These are phyloP conservation scores for Xiphophorus hellerii DNA, from an alignment of 2,113 vertebrate genomes.

Conservation along the genomic window DNA sequence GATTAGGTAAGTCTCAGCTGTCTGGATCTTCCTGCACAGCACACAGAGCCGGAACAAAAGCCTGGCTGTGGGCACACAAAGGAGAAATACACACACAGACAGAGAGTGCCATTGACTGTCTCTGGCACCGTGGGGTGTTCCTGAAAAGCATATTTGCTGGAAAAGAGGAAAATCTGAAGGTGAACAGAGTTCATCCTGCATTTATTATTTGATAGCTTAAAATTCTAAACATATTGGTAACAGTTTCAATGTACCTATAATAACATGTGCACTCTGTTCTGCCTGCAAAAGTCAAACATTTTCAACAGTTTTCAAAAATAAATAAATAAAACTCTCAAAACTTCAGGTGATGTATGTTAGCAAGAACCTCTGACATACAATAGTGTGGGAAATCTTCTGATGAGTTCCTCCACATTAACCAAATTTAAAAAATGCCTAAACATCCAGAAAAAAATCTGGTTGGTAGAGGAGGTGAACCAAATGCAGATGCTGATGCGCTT, in stretches of 20 bases:
- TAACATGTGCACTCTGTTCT: not conserved
- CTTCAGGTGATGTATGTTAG: too few species aligned
- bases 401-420: too few species aligned
- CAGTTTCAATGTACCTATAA: not conserved
- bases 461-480: too few species aligned
- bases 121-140: constrained; percentile 44
- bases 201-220: not conserved
- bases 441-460: too few species aligned
- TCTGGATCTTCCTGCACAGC: constrained; percentile 60
- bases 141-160: constrained; percentile 44
- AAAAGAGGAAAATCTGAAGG: constrained; percentile 5
- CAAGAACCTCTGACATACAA: too few species aligned
- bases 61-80: constrained; percentile 46
- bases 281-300: too few species aligned
- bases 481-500: too few species aligned
- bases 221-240: not conserved
- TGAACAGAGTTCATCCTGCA: not conserved
- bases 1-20: constrained; percentile 68
- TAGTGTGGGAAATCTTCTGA: too few species aligned
- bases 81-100: constrained; percentile 37
- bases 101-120: constrained; percentile 3
- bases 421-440: too few species aligned
- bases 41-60: constrained; percentile 62
- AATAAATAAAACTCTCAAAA: too few species aligned
- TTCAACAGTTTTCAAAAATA: too few species aligned